Conservation (phyloP, 2,113 vertebrate species). For the Odocoileus hemionus region DNA sequence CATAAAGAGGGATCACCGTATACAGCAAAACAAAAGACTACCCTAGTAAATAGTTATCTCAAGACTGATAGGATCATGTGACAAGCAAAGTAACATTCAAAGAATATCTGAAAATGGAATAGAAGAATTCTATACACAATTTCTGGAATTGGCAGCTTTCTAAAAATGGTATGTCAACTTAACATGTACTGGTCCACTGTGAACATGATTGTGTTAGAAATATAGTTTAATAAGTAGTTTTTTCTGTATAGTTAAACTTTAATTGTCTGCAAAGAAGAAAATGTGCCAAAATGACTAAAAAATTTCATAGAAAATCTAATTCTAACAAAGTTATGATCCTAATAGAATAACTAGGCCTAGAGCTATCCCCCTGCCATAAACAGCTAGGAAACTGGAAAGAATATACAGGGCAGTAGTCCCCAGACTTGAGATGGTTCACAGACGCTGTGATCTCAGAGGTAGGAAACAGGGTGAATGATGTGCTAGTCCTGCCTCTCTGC, state of each 20-base stretch:
- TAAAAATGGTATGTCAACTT: not conserved
- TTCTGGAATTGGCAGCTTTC: not conserved
- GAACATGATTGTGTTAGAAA: not conserved
- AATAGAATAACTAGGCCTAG: not conserved
- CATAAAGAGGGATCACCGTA: not conserved
- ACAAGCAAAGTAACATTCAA: not conserved
- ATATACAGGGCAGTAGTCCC: not conserved
- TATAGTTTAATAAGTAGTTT: not conserved
- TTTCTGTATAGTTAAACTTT: not conserved
- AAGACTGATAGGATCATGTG: not conserved
- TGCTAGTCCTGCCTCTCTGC: not conserved
- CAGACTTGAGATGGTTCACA: not conserved
- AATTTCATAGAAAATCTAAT: not conserved
- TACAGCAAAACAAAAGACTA: not conserved
- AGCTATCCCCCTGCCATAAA: not conserved
- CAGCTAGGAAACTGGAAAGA: not conserved
- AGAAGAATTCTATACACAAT: not conserved
- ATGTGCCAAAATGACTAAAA: not conserved
- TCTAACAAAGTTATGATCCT: not conserved
- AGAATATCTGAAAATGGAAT: not conserved
- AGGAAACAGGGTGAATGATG: not conserved
- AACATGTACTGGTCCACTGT: not conserved
- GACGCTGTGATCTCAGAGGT: not conserved
- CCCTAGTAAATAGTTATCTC: not conserved
- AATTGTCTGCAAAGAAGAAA: not conserved